Percentiles rank a stretch among this genome's conserved stretches.
Evolutionary conservation across 2,888 invertebrate species (phyloP).

Genomic region (Agapetus fuscipes): DNA sequence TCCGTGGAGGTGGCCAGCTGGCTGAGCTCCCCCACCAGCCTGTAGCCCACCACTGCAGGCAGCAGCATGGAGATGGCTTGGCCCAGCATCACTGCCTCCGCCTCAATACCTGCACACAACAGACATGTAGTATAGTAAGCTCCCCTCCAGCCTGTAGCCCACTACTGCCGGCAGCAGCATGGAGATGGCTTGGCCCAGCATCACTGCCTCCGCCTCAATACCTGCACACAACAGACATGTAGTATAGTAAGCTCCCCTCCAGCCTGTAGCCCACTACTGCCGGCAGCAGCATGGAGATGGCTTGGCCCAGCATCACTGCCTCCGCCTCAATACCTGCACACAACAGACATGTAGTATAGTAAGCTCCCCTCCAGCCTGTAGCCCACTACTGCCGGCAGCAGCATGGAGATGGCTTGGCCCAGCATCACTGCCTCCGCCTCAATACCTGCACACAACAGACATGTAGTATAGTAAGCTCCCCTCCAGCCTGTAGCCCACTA

Average conservation of each 20-base stretch:
- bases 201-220: slow-evolving; percentile 98
- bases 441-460: slow-evolving; percentile 56
- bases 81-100: slow-evolving; percentile 97
- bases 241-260: slow-evolving; percentile 53
- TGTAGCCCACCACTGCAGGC: slow-evolving; percentile 94
- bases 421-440: slow-evolving; percentile 99
- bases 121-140: not conserved
- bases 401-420: slow-evolving; percentile 95
- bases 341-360: not conserved
- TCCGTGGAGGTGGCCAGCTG: slow-evolving; percentile 91
- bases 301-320: slow-evolving; percentile 97
- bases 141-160: slow-evolving; percentile 83
- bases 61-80: slow-evolving; percentile 95
- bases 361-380: slow-evolving; percentile 82
- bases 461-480: slow-evolving; percentile 49
- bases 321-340: slow-evolving; percentile 87
- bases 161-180: slow-evolving; percentile 95
- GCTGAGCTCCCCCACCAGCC: slow-evolving; percentile 68
- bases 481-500: slow-evolving; percentile 85
- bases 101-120: slow-evolving; percentile 75
- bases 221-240: slow-evolving; percentile 40
- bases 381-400: slow-evolving; percentile 92
- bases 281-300: slow-evolving; percentile 93
- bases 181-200: slow-evolving; percentile 95
- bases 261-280: slow-evolving; percentile 93